Percentiles rank a stretch among this genome's conserved stretches.
Conservation (phyloP, 2,113 vertebrate genomes). For the Silurus meridionalis region DNA sequence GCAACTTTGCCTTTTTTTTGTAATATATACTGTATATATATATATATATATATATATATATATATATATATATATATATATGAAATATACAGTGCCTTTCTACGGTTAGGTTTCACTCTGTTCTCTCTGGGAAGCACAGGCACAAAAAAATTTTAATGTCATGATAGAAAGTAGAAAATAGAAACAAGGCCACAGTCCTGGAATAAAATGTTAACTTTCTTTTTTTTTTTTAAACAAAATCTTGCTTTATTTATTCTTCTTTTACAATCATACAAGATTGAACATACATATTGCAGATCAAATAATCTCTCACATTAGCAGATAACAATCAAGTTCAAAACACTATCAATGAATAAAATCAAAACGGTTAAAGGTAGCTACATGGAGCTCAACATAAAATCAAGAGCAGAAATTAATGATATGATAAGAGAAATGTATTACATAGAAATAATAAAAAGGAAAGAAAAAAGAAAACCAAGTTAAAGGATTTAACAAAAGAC, state of each 20-base stretch:
- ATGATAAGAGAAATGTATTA: background rate
- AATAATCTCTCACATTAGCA: constrained; percentile 60
- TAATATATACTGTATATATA: too few relatives aligned
- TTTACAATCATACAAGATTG: constrained; percentile 56
- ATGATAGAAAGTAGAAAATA: background rate
- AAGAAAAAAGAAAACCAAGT: background rate
- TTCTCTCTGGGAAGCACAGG: too few relatives aligned
- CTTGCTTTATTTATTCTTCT: constrained; percentile 60
- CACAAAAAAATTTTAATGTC: background rate
- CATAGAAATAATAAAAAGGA: background rate
- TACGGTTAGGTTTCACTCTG: too few relatives aligned
- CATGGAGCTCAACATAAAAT: constrained; percentile 9
- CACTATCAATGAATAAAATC: constrained; percentile 43
- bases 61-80: too few relatives aligned
- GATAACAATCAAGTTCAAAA: constrained; percentile 52
- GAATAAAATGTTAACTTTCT: background rate
- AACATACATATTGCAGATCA: constrained; percentile 57
- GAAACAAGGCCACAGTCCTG: background rate
- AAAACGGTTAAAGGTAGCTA: constrained; percentile 31
- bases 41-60: background rate
- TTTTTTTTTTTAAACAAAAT: constrained; percentile 57
- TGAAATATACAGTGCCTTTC: too few relatives aligned
- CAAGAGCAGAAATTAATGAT: constrained; percentile 48
- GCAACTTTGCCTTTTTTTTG: background rate
- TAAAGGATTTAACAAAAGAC: constrained; percentile 48